phyloP scores from a whole-genome alignment of 2,888 invertebrate genomes.

The Bursaphelenchus okinawaensis region DNA sequence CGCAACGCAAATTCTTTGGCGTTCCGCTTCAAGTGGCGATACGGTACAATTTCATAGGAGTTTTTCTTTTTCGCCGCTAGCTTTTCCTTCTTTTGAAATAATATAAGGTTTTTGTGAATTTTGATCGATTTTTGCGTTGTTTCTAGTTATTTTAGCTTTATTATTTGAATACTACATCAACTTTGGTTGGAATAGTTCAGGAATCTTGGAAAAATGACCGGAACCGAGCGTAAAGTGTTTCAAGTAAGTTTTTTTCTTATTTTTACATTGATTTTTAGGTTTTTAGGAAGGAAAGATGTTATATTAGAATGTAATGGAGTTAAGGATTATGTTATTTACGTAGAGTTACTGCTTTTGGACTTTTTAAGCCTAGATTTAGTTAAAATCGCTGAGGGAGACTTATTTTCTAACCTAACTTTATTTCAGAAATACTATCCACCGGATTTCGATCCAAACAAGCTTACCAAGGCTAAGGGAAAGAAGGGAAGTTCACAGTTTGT shows the following conservation, averaged over 20 bases:
- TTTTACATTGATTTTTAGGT: neutral
- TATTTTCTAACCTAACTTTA: slow-evolving; percentile 26
- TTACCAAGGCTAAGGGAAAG: slow-evolving; percentile 84
- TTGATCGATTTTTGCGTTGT: neutral
- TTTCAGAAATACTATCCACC: slow-evolving; percentile 98
- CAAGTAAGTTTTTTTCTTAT: slow-evolving; percentile 39
- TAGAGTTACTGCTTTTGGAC: no score
- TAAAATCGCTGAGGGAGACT: neutral
- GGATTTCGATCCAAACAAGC: slow-evolving; percentile 91
- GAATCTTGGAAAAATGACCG: slow-evolving; percentile 49
- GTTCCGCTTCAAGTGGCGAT: neutral
- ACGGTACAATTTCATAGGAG: neutral
- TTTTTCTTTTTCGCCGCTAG: neutral
- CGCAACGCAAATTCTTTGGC: neutral
- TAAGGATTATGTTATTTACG: no score
- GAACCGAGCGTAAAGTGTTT: slow-evolving; percentile 58
- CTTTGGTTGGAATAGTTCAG: no score
- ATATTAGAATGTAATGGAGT: no score
- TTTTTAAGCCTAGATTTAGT: no score
- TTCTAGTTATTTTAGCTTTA: neutral
- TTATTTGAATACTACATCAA: neutral
- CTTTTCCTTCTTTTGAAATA: neutral
- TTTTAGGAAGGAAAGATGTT: neutral
- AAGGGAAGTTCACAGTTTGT: slow-evolving; percentile 90
- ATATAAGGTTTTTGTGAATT: neutral